A percentile compares a stretch with the other conserved stretches of the same genome.
Conservation (phyloP, 2,113 vertebrate genomes). For the Chloropsis hardwickii region DNA sequence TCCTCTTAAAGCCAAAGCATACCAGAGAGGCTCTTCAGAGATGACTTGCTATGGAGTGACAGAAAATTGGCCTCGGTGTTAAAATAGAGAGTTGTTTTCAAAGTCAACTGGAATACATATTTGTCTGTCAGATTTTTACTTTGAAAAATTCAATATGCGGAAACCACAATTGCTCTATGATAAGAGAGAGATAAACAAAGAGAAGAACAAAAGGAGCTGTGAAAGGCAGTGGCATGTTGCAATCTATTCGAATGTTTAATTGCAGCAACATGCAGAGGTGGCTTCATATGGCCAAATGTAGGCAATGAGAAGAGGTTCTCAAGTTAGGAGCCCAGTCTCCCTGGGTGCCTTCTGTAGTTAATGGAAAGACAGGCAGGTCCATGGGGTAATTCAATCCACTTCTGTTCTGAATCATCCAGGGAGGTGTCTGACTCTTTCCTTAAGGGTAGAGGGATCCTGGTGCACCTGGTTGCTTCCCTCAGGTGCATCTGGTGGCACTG, state of each 20-base stretch:
- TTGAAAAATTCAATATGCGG: neutral
- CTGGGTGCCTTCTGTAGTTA: neutral
- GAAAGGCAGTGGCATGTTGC: neutral
- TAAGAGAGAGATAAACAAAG: constrained; percentile 26
- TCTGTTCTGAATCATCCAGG: constrained; percentile 4
- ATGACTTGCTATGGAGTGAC: neutral
- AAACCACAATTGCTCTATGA: constrained; percentile 4
- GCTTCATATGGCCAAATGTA: neutral
- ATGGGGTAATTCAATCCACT: neutral
- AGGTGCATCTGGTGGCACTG: neutral
- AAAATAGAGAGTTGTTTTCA: neutral
- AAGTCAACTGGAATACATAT: neutral
- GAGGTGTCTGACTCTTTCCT: neutral
- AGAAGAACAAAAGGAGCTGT: constrained; percentile 12
- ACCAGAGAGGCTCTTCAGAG: neutral
- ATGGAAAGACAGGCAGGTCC: neutral
- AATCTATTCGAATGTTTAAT: constrained; percentile 20
- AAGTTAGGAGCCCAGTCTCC: neutral
- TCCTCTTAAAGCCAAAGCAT: neutral
- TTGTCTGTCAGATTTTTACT: neutral
- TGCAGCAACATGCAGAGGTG: neutral
- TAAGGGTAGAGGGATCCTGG: neutral
- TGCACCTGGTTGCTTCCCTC: neutral
- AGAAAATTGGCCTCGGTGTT: neutral
- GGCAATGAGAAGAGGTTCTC: constrained; percentile 1